Evolutionary conservation across 2,888 invertebrate species (phyloP).

Genomic region (Brachyptera risi): DNA sequence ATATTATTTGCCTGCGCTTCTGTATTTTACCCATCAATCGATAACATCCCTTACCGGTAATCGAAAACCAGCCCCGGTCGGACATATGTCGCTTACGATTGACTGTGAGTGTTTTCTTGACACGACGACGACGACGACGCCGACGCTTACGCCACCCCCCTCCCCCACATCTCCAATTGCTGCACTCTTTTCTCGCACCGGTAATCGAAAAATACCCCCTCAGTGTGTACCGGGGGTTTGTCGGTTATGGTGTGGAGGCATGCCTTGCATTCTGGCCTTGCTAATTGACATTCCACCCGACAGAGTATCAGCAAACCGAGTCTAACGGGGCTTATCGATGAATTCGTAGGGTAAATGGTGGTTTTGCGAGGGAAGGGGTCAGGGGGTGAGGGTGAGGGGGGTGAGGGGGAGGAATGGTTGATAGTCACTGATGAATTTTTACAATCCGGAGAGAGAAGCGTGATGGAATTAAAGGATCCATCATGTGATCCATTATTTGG

Average conservation of each 20-base stretch:
- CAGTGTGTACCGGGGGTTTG: not conserved
- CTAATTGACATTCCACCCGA: conserved; percentile 11
- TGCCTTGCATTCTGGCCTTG: not conserved
- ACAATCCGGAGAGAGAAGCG: not conserved
- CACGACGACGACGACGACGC: not conserved
- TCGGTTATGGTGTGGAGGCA: not conserved
- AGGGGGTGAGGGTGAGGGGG: too few relatives aligned
- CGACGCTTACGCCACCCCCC: too few relatives aligned
- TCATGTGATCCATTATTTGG: too few relatives aligned
- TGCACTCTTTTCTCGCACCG: not conserved
- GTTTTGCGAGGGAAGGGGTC: too few relatives aligned
- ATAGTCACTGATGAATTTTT: conserved; percentile 8
- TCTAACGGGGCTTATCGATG: not conserved
- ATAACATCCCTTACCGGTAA: conserved; percentile 10
- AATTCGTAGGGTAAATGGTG: not conserved
- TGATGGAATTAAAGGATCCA: too few relatives aligned
- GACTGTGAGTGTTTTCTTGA: conserved; percentile 10
- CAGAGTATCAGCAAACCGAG: not conserved
- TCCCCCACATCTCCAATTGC: too few relatives aligned
- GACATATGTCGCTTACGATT: conserved; percentile 8
- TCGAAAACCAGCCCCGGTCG: conserved; percentile 7
- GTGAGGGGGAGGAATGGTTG: too few relatives aligned
- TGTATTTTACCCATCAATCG: not conserved
- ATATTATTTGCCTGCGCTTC: not conserved
- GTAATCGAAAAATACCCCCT: conserved; percentile 4